phyloP scores from a whole-genome alignment of 2,888 invertebrate species.

The Disparrhopalites patrizii region DNA sequence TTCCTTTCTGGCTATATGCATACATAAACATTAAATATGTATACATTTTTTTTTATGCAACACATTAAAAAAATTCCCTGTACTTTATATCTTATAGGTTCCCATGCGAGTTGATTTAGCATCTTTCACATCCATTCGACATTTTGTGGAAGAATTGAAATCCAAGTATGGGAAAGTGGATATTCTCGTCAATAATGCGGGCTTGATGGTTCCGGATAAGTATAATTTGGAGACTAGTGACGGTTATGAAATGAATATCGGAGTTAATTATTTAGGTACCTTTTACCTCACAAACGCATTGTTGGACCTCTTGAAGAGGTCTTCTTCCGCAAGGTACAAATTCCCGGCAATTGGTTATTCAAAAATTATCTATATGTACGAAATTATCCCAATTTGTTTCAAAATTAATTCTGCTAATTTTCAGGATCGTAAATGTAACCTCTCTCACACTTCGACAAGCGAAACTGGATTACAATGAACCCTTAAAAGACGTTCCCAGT shows the following conservation, averaged over 20 bases:
- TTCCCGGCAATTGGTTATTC: no score
- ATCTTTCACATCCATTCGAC: slow-evolving; percentile 50
- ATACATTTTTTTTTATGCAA: no score
- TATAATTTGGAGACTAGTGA: slow-evolving; percentile 32
- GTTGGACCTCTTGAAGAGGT: slow-evolving; percentile 31
- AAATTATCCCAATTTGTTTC: no score
- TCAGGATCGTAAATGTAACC: slow-evolving; percentile 18
- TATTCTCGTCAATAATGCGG: slow-evolving; percentile 51
- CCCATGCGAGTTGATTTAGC: slow-evolving; percentile 39
- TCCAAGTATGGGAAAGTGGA: slow-evolving; percentile 49
- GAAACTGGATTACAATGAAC: slow-evolving; percentile 49
- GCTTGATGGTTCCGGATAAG: slow-evolving; percentile 36
- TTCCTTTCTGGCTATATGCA: no score
- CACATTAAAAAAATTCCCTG: no score
- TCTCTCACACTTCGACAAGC: slow-evolving; percentile 7
- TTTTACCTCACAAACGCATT: slow-evolving; percentile 41
- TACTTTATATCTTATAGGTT: no score
- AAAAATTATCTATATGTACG: no score
- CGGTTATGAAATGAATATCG: slow-evolving; percentile 43
- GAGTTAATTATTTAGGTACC: slow-evolving; percentile 37
- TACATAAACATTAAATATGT: no score
- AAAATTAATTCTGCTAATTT: no score
- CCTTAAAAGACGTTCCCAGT: slow-evolving; percentile 33
- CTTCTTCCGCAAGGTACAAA: slow-evolving; percentile 34
- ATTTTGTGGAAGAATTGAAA: slow-evolving; percentile 52